These are phyloP conservation scores for Aspidapion aeneum DNA, from an alignment of 2,888 invertebrate species.

Conservation along the genomic window DNA sequence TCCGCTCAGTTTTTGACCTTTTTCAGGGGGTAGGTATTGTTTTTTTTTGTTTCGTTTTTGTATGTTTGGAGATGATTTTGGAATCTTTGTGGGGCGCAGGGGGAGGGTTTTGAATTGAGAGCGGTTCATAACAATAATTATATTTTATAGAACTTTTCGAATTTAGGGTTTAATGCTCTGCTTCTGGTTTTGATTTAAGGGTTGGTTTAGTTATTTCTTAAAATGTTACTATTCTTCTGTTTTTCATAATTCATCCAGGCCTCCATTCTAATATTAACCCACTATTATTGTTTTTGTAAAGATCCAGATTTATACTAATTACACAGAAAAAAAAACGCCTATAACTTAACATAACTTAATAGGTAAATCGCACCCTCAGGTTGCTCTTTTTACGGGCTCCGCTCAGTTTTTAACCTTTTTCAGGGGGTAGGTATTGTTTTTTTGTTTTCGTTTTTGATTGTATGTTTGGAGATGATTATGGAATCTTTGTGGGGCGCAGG, in stretches of 20 bases:
- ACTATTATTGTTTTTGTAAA: too few relatives aligned
- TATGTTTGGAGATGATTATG: constrained; percentile 18
- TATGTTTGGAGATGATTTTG: constrained; percentile 18
- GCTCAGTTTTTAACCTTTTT: constrained; percentile 16
- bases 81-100: too few relatives aligned
- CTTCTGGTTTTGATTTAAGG: too few relatives aligned
- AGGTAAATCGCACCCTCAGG: constrained; percentile 25
- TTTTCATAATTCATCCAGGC: too few relatives aligned
- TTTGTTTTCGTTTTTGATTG: constrained; percentile 19
- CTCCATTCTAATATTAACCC: too few relatives aligned
- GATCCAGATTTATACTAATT: too few relatives aligned
- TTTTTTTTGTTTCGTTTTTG: constrained; percentile 22
- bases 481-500: not conserved
- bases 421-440: constrained; percentile 20
- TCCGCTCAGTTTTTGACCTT: too few relatives aligned
- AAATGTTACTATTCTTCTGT: too few relatives aligned
- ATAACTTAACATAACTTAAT: too few relatives aligned
- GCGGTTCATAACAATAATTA: constrained; percentile 30
- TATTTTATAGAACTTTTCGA: too few relatives aligned
- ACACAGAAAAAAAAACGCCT: too few relatives aligned
- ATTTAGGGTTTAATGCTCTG: not conserved
- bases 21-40: constrained; percentile 19
- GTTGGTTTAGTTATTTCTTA: too few relatives aligned
- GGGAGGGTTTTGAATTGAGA: constrained; percentile 20
- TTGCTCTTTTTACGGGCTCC: constrained; percentile 30